Base-by-base conservation (phyloP, 2,113 vertebrate genomes). In the Labeo rohita region DNA sequence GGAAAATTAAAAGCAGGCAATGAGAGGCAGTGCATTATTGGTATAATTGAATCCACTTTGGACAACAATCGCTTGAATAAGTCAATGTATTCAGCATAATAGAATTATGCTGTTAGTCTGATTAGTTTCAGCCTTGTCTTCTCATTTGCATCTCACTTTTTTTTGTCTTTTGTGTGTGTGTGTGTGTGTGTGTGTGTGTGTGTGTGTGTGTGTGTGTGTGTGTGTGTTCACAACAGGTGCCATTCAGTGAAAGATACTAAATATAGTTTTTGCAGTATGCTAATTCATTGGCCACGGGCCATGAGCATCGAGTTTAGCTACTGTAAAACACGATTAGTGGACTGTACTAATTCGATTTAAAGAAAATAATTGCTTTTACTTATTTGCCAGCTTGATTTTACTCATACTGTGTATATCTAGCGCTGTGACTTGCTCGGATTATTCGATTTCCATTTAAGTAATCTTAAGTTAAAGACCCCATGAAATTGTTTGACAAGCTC, bases 61-160 rank as follows among this genome's bases (percentile, higher is more conserved):
- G 45, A 49, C 72, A 74, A 74, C 72, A 74, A 49, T 49, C 6
- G 0, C 11, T 74, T 49, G 45, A 15, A 13, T 21, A 49, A 75
- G 54, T 65, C 85, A 63, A 23, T 21, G 13, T 49, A 43, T 72
- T 45, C 68, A 86, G 10, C 65, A 75, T 83, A 87, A 87, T 59
- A 36, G 4, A 78, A 56, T 78, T 39, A 56, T 36, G 28, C 28
- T 54, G 75, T 77, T 77, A 77, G 75, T 78, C 28, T 78, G 75
- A 56, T 36, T 56, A 54, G 49, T 56, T 78, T 18, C 4, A 6
- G 15, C 8, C 75, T 36, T 36, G 75, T 21, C 75, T 39, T 56
- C 75, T 52, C 23, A 36, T 54, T 77, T 77, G 74, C 47, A 54
- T 77, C 74, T 78, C 4, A 8, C 28, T 56, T 8, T 39, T 39